Base-by-base conservation (phyloP, 92 coral and sea anemone genomes). In the Ricordea florida region DNA sequence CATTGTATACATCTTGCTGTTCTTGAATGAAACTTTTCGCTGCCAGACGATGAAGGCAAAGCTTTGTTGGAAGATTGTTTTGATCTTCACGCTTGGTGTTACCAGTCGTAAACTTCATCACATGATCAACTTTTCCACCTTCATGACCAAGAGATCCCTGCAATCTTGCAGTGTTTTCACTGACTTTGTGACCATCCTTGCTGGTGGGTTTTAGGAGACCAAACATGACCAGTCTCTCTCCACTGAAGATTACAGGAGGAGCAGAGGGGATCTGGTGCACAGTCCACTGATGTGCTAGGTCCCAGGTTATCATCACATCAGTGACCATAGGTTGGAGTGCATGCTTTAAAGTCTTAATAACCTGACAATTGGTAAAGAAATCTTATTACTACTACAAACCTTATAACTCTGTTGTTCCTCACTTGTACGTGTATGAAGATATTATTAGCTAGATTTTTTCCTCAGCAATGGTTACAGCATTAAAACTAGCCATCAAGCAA, bases 291-390 rank as follows among this genome's bases (percentile, higher is more conserved):
- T 62, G 43, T 21, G 93, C 85, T n/a, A 87, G 79, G 59, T 46
- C 70, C 93, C 92, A 93, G 20, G 83, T 77, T 10, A 87, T 47
- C 59, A 53, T 57, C 36, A 81, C 78, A 41, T 63, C 91, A 38
- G 77, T 76, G 6, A 93, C 76, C 4, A 80, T 92, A 4, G 98
- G 98, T 33, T 90, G 93, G 29, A 87, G 69, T 27, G 98, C 97
- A 30, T 80, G 62, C 72, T 90, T 83, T 44, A 93, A 64, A 1
- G 93, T 80, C 60, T 85, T 79, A 52, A 90, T 93, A 23, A 90
- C 96, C 98, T 92, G 32, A 15, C 18, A 10, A 34, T 25, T 51
- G n/a, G n/a, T n/a, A n/a, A n/a, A n/a, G 7, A 26, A 51, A 11
- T 31, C 28, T 0, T 10, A 14, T 24, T 16, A 51, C 15, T 26